Base-by-base conservation (phyloP, 2,888 invertebrate species). In the Parnassius mnemosyne region DNA sequence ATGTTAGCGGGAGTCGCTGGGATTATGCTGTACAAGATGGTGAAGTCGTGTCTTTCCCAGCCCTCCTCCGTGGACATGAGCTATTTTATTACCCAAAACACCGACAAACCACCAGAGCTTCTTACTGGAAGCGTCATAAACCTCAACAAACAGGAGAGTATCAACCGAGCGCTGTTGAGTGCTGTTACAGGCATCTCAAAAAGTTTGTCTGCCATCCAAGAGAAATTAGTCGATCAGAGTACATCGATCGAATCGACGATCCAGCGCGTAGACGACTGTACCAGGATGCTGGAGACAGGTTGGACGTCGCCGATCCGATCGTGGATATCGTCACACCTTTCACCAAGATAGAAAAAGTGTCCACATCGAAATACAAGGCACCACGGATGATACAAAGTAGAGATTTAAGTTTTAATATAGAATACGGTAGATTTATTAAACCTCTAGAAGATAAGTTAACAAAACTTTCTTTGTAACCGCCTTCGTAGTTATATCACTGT, bases 361-460 rank as follows among this genome's bases (percentile, higher is more conserved):
- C 13, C n/a, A n/a, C 50, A 12, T 53, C 46, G 61, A 63, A 61
- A 51, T 63, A 57, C 11, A 54, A 46, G 47, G 34, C 49, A 49
- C 59, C 57, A 50, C 50, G 50, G 10, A 50, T 49, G 57, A 57
- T 49, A 9, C 49, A 20, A 20, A 10, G 43, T 11, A 10, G 55
- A 10, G 55, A 55, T 13, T 41, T 47, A 13, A 61, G 53, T 44
- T 60, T 64, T 67, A 68, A 66, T 66, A 67, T 67, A 74, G 46
- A 46, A 46, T 46, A 46, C 61, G 47, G 57, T 25, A 25, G 25
- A 25, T 25, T 25, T n/a, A n/a, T n/a, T n/a, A n/a, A n/a, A n/a
- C n/a, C n/a, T n/a, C n/a, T n/a, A n/a, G n/a, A n/a, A n/a, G n/a
- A n/a, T n/a, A n/a, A n/a, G n/a, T n/a, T n/a, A n/a, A n/a, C n/a